Evolutionary conservation across 2,797 vertebrate genomes (phyloP).

Genomic region (Threskiornis aethiopicus): DNA sequence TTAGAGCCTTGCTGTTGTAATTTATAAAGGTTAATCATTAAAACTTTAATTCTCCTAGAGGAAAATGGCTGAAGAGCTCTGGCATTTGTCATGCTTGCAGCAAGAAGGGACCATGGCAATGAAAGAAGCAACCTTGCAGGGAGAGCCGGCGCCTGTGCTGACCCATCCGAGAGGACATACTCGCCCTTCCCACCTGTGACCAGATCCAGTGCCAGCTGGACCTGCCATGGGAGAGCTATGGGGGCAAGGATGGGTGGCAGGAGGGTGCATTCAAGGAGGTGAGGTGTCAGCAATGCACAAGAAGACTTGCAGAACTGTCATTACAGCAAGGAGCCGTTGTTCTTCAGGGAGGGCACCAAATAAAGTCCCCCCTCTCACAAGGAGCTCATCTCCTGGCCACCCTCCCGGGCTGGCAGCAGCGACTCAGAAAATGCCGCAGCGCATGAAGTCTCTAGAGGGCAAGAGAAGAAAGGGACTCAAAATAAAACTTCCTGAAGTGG

Average conservation of each 20-base stretch:
- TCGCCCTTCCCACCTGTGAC: not conserved
- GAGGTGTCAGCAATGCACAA: not conserved
- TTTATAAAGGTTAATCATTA: slow-evolving; percentile 52
- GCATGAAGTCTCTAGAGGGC: not conserved
- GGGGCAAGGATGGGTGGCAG: not conserved
- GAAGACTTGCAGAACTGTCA: not conserved
- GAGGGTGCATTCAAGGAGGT: not conserved
- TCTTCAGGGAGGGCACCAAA: not conserved
- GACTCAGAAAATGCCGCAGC: not conserved
- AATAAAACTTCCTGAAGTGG: not conserved
- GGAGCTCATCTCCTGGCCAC: not conserved
- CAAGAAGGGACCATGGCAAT: not conserved
- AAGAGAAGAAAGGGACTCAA: not conserved
- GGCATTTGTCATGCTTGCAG: not conserved
- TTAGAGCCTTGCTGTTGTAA: slow-evolving; percentile 31
- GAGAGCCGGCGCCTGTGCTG: not conserved
- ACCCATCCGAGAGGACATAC: not conserved
- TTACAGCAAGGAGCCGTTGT: not conserved
- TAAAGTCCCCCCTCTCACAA: fast-evolving
- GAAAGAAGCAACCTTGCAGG: not conserved
- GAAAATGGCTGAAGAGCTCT: not conserved
- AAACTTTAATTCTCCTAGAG: slow-evolving; percentile 6
- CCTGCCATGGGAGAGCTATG: fast-evolving
- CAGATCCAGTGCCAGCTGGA: not conserved
- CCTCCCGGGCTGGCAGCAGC: not conserved